Percentiles rank a stretch among this genome's conserved stretches.
Evolutionary conservation across 1,140 invertebrate genomes (phyloP).

Genomic region (Lanistes nyassanus): DNA sequence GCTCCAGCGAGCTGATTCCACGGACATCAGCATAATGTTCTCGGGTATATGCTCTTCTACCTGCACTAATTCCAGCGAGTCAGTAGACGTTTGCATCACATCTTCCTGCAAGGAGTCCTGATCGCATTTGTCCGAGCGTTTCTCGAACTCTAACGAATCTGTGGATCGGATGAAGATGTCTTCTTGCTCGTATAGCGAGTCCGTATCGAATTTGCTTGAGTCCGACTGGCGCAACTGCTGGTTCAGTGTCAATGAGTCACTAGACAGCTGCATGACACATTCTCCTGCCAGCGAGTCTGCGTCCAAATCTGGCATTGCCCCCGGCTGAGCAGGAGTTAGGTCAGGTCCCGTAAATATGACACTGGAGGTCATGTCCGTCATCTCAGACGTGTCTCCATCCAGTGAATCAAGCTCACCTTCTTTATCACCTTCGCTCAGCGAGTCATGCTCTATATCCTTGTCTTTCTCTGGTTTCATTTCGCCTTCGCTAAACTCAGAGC

Average conservation of each 20-base stretch:
- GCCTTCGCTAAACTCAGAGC: constrained; percentile 29
- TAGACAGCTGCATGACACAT: constrained; percentile 60
- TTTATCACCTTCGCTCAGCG: constrained; percentile 57
- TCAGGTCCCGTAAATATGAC: constrained; percentile 46
- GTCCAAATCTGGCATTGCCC: constrained; percentile 67
- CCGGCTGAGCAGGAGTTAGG: constrained; percentile 23
- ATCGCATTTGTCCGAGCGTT: constrained; percentile 30
- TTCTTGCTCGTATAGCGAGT: constrained; percentile 68
- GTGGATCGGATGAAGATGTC: constrained; percentile 69
- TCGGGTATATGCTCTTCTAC: constrained; percentile 42
- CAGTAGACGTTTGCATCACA: constrained; percentile 70
- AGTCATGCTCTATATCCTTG: constrained; percentile 61
- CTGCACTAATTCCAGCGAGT: constrained; percentile 72
- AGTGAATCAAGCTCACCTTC: constrained; percentile 55
- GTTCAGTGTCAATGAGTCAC: constrained; percentile 53
- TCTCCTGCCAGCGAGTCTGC: constrained; percentile 69
- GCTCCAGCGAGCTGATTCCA: constrained; percentile 53
- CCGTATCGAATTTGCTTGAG: constrained; percentile 69
- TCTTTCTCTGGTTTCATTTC: constrained; percentile 59
- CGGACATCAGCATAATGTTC: constrained; percentile 56
- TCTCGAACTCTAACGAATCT: constrained; percentile 72
- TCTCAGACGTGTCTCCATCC: constrained; percentile 57
- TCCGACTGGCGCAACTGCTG: constrained; percentile 35
- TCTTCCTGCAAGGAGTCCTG: constrained; percentile 28
- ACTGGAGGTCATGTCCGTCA: constrained; percentile 61